Conservation (phyloP, 2,797 vertebrate species). For the Alcedo atthis region DNA sequence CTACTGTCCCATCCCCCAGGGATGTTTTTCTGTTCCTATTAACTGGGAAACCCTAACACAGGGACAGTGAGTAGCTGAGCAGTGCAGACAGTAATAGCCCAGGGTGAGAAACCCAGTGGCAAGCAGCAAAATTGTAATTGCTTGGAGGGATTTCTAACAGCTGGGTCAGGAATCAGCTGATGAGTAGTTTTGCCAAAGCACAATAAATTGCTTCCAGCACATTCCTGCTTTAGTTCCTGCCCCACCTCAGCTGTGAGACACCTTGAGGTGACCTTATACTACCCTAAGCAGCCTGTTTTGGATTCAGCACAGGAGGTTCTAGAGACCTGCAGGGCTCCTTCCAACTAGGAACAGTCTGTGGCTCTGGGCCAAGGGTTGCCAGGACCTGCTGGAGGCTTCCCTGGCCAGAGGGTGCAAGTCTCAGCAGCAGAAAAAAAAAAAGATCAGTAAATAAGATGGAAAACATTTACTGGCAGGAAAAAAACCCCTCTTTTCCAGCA, state of each 20-base stretch:
- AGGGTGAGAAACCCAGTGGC: neutral
- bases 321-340: neutral
- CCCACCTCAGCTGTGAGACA: neutral
- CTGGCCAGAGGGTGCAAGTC: neutral
- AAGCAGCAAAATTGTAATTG: slow-evolving; percentile 1
- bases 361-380: neutral
- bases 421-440: neutral
- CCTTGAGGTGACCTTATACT: neutral
- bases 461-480: neutral
- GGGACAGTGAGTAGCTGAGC: neutral
- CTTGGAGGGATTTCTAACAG: slow-evolving; percentile 18
- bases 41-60: neutral
- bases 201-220: slow-evolving; percentile 11
- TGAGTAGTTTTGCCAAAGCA: slow-evolving; percentile 1
- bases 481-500: neutral
- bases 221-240: neutral
- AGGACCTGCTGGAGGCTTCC: neutral
- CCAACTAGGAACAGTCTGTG: fast-evolving
- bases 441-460: neutral
- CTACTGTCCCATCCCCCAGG: neutral
- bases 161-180: neutral
- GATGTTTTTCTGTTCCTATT: neutral
- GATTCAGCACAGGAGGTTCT: neutral
- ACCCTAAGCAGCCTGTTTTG: neutral
- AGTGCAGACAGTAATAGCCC: fast-evolving